These are phyloP conservation scores for Bimastos eiseni DNA, from an alignment of 2,888 invertebrate species.

Conservation along the genomic window DNA sequence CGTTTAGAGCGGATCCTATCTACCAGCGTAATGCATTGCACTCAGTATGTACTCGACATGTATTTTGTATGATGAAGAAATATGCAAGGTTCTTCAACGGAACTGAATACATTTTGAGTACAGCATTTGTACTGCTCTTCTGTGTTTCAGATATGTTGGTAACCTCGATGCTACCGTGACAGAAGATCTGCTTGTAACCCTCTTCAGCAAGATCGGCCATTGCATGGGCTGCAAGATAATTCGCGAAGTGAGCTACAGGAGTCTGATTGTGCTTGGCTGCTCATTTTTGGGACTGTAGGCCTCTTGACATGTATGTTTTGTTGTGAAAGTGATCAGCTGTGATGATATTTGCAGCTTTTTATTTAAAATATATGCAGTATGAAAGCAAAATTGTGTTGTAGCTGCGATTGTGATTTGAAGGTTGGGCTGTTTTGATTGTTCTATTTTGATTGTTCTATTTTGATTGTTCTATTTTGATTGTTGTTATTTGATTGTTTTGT, in stretches of 20 bases:
- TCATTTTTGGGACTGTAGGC: not conserved
- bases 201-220: constrained; percentile 95
- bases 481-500: no score
- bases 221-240: constrained; percentile 99
- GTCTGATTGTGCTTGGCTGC: not conserved
- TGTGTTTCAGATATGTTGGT: constrained; percentile 79
- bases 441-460: no score
- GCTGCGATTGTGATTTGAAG: not conserved
- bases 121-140: not conserved
- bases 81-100: no score
- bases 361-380: not conserved
- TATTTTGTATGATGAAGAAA: no score
- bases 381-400: not conserved
- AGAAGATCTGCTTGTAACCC: constrained; percentile 88
- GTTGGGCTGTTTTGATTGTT: no score
- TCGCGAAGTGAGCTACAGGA: constrained; percentile 76
- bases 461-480: no score
- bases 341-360: not conserved
- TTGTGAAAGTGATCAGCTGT: not conserved
- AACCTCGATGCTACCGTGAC: constrained; percentile 91
- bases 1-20: no score
- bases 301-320: not conserved
- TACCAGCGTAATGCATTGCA: no score
- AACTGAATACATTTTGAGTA: no score
- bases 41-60: no score